Evolutionary conservation across 2,797 vertebrate species (phyloP), one percentile per base, ranked within the genome.

Genomic region (Channa striata): DNA sequence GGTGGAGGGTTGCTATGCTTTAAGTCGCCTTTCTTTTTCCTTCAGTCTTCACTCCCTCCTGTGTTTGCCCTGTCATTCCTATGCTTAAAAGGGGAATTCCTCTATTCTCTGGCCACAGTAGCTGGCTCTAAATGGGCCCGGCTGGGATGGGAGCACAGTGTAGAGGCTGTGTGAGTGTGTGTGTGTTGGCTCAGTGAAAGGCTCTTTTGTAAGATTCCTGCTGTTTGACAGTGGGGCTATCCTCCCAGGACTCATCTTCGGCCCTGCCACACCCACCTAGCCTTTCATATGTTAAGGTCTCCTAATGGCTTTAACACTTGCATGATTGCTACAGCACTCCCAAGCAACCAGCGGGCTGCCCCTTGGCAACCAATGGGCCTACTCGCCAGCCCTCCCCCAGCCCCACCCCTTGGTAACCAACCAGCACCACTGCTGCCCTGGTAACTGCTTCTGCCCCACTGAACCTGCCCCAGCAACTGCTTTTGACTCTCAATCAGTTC

Each of bases 231-330:
- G 94, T 92, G 92, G 91, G 87, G 85, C 90, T 89, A 92, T 93
- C 92, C 93, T 91, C 81, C 87, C 70, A 92, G 88, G 94, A 91
- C 93, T 94, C 94, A 94, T 93, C 94, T 91, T 91, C 86, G 30
- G 70, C 81, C 60, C 82, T 34, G 89, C 88, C 92, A 92, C 91
- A 88, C 90, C 89, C 91, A 91, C 91, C 87, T 87, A 72, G 77
- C 93, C 87, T 95, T 96, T 96, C 95, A 96, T 94, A 96, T 95
- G 96, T 89, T 94, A 96, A 96, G 89, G 74, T 14, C 69, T 82
- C 90, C 91, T 94, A 95, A 96, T 95, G 91, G 90, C 88, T 93
- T 94, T 91, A 93, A 93, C 92, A 93, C 93, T 94, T 86, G 84
- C 91, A 89, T 89, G 58, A 87, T 82, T 77, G 72, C 80, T 82